A percentile compares a stretch with the other conserved stretches of the same genome.
Conservation (phyloP, 1,140 invertebrate genomes). For the Apis florea region DNA sequence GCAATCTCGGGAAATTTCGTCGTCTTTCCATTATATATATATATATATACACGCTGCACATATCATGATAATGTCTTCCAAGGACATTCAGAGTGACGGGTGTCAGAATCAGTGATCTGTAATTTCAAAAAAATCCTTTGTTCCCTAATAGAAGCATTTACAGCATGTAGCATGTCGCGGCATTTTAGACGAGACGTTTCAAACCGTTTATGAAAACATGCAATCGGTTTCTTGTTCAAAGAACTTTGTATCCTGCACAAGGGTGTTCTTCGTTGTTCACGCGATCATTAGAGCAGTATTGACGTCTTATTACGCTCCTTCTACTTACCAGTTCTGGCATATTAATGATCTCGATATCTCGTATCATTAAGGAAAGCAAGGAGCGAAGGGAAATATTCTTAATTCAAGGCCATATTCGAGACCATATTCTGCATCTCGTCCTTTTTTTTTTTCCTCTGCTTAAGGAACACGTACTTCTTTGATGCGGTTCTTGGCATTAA, state of each 20-base stretch:
- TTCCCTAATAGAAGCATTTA: neutral
- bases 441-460: too few species aligned
- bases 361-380: slow-evolving; percentile 18
- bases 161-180: neutral
- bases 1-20: too few species aligned
- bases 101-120: neutral
- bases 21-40: too few species aligned
- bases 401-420: neutral
- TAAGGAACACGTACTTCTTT: too few species aligned
- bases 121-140: neutral
- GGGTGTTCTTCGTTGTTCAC: slow-evolving; percentile 27
- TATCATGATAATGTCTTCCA: too few species aligned
- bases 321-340: slow-evolving; percentile 20
- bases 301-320: slow-evolving; percentile 40
- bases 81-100: neutral
- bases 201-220: neutral
- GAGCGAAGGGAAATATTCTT: neutral
- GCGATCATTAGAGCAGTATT: slow-evolving; percentile 40
- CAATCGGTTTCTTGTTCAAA: neutral
- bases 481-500: too few species aligned
- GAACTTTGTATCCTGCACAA: neutral
- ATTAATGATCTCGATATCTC: slow-evolving; percentile 29
- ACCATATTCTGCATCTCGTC: neutral
- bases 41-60: too few species aligned
- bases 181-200: neutral